Evolutionary conservation across 2,888 invertebrate species (phyloP).

Genomic region (Cetonia aurata): DNA sequence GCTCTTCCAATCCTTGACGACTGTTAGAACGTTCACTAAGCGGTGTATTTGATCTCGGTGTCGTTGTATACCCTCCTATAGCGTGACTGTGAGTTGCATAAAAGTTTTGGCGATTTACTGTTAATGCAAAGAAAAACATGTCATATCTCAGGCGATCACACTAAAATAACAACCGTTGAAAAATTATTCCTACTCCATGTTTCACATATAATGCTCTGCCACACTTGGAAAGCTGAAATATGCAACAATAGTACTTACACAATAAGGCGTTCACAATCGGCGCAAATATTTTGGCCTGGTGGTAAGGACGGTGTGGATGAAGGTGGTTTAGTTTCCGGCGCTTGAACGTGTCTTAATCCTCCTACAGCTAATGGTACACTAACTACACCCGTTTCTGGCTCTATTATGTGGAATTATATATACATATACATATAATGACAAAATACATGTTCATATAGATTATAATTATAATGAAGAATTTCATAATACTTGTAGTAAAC

Average conservation of each 20-base stretch:
- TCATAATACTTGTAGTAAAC: no score
- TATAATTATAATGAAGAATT: no score
- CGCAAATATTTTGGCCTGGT: slow-evolving; percentile 94
- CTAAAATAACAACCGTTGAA: slow-evolving; percentile 31
- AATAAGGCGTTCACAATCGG: slow-evolving; percentile 96
- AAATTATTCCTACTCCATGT: slow-evolving; percentile 8
- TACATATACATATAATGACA: slow-evolving; percentile 1
- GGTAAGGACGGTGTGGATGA: slow-evolving; percentile 81
- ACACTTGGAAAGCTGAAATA: slow-evolving; percentile 17
- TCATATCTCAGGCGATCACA: background rate
- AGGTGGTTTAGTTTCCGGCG: slow-evolving; percentile 75
- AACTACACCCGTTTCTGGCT: slow-evolving; percentile 67
- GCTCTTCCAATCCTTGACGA: slow-evolving; percentile 52
- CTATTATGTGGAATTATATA: slow-evolving; percentile 28
- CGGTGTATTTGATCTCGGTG: slow-evolving; percentile 71
- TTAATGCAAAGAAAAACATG: slow-evolving; percentile 38
- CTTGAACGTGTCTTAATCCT: slow-evolving; percentile 80
- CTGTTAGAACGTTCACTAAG: slow-evolving; percentile 62
- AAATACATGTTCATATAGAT: background rate
- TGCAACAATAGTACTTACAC: slow-evolving; percentile 81
- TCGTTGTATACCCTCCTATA: slow-evolving; percentile 74
- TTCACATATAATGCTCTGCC: slow-evolving; percentile 7
- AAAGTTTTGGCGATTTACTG: slow-evolving; percentile 70
- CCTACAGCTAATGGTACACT: slow-evolving; percentile 68
- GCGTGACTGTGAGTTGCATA: slow-evolving; percentile 85